Evolutionary conservation across 2,113 vertebrate genomes (phyloP).

Genomic region (Rhadina sibilatrix): DNA sequence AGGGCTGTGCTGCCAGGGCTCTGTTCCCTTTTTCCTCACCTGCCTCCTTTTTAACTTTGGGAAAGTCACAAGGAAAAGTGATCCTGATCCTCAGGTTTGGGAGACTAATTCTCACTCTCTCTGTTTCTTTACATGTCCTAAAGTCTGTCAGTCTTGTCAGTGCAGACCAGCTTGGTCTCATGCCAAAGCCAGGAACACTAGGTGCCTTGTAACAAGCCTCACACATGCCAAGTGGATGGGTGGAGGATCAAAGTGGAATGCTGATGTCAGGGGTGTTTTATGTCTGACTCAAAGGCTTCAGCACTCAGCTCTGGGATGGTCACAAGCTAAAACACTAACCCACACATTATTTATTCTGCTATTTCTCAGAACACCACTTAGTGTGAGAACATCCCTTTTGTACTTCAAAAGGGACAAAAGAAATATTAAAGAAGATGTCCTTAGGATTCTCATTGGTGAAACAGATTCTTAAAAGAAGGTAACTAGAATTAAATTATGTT

Average conservation of each 20-base stretch:
- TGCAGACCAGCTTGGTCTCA: background rate
- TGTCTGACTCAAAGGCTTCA: constrained; percentile 28
- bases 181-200: constrained; percentile 37
- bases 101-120: background rate
- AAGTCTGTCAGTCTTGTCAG: background rate
- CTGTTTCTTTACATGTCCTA: background rate
- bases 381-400: background rate
- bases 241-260: background rate
- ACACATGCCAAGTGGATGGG: background rate
- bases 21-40: background rate
- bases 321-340: background rate
- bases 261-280: constrained; percentile 2
- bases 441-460: background rate
- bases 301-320: background rate
- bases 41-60: background rate
- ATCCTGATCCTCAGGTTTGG: background rate
- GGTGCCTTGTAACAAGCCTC: constrained; percentile 1
- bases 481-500: background rate
- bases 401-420: background rate
- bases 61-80: background rate
- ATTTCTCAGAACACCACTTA: background rate
- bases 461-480: background rate
- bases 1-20: background rate
- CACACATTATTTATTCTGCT: background rate
- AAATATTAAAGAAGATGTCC: background rate